Conservation (phyloP, 2,113 vertebrate genomes). For the Thalassarche chlororhynchos region DNA sequence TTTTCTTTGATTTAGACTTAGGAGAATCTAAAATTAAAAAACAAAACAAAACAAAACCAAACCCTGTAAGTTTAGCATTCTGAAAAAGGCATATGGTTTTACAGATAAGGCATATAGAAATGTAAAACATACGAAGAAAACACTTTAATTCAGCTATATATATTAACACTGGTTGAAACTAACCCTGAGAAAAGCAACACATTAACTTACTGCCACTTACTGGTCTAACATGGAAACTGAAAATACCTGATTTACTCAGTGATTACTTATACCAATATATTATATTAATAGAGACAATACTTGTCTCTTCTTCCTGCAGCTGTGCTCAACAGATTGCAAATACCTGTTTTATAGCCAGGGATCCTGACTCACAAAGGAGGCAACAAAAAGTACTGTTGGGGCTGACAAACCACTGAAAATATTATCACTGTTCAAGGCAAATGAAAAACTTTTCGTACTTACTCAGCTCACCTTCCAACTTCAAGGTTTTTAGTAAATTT, state of each 20-base stretch:
- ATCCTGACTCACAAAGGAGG: background rate
- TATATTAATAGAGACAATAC: background rate
- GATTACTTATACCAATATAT: background rate
- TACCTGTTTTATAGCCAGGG: background rate
- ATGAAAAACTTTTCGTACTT: background rate
- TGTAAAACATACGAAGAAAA: background rate
- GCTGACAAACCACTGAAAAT: background rate
- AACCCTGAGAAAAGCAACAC: background rate
- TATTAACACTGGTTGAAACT: background rate
- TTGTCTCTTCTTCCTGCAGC: background rate
- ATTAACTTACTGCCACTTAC: background rate
- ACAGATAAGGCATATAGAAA: background rate
- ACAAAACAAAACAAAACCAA: background rate
- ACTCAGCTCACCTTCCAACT: background rate
- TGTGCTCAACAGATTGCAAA: background rate
- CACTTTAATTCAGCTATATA: background rate
- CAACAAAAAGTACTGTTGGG: background rate
- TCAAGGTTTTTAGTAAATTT: background rate
- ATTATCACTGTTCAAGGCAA: background rate
- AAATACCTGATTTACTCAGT: background rate
- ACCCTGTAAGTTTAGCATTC: background rate
- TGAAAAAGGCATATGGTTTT: background rate
- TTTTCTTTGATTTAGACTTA: constrained; percentile 87
- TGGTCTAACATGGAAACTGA: background rate
- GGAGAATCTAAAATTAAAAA: constrained; percentile 44